A percentile compares a stretch with the other conserved stretches of the same genome.
phyloP scores from a whole-genome alignment of 2,797 vertebrate species.

The Alauda arvensis region DNA sequence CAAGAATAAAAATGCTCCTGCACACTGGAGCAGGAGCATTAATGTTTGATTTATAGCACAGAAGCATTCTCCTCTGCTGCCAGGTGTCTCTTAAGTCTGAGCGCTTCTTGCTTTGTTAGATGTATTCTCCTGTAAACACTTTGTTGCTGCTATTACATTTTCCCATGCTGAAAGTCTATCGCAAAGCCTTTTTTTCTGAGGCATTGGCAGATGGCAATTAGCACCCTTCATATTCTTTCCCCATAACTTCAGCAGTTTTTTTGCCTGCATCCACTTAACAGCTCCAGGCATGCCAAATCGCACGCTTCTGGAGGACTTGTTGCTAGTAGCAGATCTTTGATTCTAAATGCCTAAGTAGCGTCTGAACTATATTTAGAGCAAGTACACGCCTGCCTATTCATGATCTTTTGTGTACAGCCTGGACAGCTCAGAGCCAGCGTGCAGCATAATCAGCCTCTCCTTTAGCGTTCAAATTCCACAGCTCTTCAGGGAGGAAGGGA shows the following conservation, averaged over 20 bases:
- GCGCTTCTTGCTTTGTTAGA: constrained; percentile 31
- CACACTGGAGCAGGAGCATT: constrained; percentile 8
- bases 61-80: constrained; percentile 35
- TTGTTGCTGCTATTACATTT: constrained; percentile 49
- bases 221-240: constrained; percentile 61
- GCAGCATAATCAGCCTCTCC: constrained; percentile 41
- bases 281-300: constrained; percentile 65
- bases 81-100: constrained; percentile 44
- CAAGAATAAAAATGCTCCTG: neutral
- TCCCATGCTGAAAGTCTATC: constrained; percentile 63
- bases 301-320: constrained; percentile 65
- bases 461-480: constrained; percentile 30
- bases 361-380: constrained; percentile 69
- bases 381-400: constrained; percentile 64
- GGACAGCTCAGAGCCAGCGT: constrained; percentile 40
- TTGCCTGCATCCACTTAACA: constrained; percentile 68
- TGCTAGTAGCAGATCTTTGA: constrained; percentile 66
- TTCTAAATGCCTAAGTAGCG: constrained; percentile 58
- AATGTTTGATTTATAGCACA: constrained; percentile 22
- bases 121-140: constrained; percentile 41
- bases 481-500: constrained; percentile 28
- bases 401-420: constrained; percentile 52
- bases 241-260: constrained; percentile 59
- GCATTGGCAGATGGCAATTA: constrained; percentile 68
- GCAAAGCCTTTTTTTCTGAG: constrained; percentile 34